phyloP scores from a whole-genome alignment of 2,113 vertebrate species.

The Oncorhynchus nerka region DNA sequence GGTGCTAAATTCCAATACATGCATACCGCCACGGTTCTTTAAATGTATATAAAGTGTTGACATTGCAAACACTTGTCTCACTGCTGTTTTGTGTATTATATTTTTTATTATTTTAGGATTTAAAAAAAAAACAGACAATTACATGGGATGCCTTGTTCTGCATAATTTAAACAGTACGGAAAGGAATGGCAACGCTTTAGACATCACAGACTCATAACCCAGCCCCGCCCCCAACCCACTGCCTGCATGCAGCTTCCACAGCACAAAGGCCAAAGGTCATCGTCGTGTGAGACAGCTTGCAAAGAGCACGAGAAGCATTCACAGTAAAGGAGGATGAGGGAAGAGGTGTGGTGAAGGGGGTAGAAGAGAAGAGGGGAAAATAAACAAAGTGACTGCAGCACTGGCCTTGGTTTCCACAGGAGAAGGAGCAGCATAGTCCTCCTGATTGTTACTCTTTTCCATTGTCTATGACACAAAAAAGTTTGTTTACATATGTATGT shows the following conservation, averaged over 20 bases:
- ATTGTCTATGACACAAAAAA: conserved; percentile 95
- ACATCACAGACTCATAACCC: conserved; percentile 72
- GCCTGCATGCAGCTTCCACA: conserved; percentile 77
- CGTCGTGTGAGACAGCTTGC: conserved; percentile 81
- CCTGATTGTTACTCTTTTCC: conserved; percentile 92
- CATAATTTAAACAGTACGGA: conserved; percentile 80
- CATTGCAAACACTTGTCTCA: conserved; percentile 76
- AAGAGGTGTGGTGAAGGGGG: conserved; percentile 12
- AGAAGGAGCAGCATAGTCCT: conserved; percentile 79
- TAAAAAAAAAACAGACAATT: conserved; percentile 78
- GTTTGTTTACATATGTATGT: conserved; percentile 80
- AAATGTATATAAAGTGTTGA: conserved; percentile 70
- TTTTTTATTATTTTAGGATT: conserved; percentile 79
- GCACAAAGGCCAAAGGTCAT: conserved; percentile 76
- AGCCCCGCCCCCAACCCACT: conserved; percentile 64
- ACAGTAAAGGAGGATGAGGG: conserved; percentile 82
- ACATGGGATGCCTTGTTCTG: conserved; percentile 82
- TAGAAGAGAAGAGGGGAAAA: conserved; percentile 44
- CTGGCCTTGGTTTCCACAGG: conserved; percentile 92
- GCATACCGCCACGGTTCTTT: conserved; percentile 72
- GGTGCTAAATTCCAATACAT: conserved; percentile 74
- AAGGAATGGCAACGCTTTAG: conserved; percentile 76
- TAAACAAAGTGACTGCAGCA: conserved; percentile 84
- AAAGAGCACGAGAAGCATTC: conserved; percentile 93
- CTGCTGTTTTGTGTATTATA: conserved; percentile 80